A percentile compares a stretch with the other conserved stretches of the same genome.
Conservation (phyloP, 1,140 invertebrate species). For the Caenorhabditis remanei region DNA sequence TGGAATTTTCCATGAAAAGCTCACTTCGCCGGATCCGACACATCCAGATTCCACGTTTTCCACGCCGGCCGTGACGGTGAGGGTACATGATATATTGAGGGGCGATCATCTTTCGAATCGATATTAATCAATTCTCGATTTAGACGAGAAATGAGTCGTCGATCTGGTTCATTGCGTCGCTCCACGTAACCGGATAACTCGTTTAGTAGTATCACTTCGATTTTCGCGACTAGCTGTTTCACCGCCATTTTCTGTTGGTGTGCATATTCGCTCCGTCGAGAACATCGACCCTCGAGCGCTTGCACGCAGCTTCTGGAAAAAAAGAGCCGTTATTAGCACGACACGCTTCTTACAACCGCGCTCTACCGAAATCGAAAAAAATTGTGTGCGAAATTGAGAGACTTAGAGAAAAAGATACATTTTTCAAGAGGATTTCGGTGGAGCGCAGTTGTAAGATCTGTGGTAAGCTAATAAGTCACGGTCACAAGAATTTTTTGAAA, state of each 20-base stretch:
- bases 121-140: conserved; percentile 59
- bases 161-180: conserved; percentile 60
- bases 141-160: conserved; percentile 52
- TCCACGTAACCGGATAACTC: conserved; percentile 58
- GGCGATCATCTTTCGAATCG: conserved; percentile 56
- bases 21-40: conserved; percentile 61
- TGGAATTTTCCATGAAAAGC: too few species aligned
- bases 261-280: conserved; percentile 55
- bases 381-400: too few species aligned
- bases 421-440: too few species aligned
- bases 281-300: conserved; percentile 63
- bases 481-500: too few species aligned
- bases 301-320: conserved; percentile 58
- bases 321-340: too few species aligned
- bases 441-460: too few species aligned
- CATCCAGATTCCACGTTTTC: conserved; percentile 64
- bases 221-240: conserved; percentile 61
- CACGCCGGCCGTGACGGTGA: conserved; percentile 62
- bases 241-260: conserved; percentile 64
- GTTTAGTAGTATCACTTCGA: conserved; percentile 61
- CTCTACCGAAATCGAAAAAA: too few species aligned
- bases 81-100: conserved; percentile 59
- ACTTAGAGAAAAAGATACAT: too few species aligned
- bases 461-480: too few species aligned
- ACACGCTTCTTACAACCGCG: too few species aligned